A percentile compares a stretch with the other conserved stretches of the same genome.
These are phyloP conservation scores for Accipiter cooperii DNA, from an alignment of 2,113 vertebrate genomes.

Conservation along the genomic window DNA sequence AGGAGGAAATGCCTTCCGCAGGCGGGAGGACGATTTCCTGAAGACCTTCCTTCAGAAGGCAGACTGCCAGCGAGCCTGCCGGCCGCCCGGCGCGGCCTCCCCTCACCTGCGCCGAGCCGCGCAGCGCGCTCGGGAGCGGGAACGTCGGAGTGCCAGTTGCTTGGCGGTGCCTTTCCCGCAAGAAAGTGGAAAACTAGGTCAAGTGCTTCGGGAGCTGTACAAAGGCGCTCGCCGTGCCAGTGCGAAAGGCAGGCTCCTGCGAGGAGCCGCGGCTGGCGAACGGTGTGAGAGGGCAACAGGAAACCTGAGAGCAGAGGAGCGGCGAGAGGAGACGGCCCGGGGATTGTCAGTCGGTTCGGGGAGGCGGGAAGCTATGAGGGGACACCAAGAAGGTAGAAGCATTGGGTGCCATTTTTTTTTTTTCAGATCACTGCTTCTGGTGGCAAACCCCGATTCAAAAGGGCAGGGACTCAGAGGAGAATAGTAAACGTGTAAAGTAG, in stretches of 20 bases:
- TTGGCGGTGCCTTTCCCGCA: neutral
- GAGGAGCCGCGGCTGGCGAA: neutral
- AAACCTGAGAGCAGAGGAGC: neutral
- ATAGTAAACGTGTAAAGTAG: neutral
- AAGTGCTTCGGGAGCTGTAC: neutral
- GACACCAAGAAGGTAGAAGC: neutral
- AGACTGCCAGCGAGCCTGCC: neutral
- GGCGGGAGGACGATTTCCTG: neutral
- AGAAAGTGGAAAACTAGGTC: neutral
- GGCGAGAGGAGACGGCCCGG: neutral
- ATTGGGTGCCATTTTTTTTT: neutral
- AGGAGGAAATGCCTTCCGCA: neutral
- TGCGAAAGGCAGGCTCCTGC: neutral
- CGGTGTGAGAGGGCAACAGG: neutral
- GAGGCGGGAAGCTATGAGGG: neutral
- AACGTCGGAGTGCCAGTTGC: neutral
- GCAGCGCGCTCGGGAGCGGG: neutral
- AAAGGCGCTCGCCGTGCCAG: neutral
- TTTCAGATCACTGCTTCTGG: neutral
- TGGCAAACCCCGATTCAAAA: neutral
- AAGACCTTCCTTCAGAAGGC: neutral
- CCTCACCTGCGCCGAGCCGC: neutral
- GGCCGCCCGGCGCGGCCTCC: neutral
- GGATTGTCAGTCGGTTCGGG: accelerated
- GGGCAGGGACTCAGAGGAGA: neutral